phyloP scores from a whole-genome alignment of 2,113 vertebrate genomes.

The Psephotus haematonotus region DNA sequence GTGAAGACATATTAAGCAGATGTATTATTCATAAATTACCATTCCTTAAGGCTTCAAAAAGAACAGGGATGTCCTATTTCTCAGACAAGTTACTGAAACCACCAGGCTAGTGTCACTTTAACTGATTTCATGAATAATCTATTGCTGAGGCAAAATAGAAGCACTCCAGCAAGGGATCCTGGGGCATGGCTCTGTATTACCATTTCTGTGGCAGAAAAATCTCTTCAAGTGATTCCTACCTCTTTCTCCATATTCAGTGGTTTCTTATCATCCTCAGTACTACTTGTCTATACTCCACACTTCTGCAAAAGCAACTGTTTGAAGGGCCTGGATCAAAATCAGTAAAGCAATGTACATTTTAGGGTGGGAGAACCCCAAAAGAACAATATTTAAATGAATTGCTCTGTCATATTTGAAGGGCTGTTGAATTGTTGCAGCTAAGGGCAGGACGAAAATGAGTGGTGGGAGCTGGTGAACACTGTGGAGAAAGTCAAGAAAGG shows the following conservation, averaged over 20 bases:
- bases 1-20: background rate
- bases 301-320: background rate
- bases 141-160: background rate
- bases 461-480: background rate
- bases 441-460: background rate
- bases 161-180: background rate
- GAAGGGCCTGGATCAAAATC: background rate
- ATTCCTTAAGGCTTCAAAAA: background rate
- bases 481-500: background rate
- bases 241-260: background rate
- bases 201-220: background rate
- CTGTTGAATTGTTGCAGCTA: background rate
- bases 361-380: background rate
- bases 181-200: background rate
- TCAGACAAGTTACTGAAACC: background rate
- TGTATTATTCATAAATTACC: constrained; percentile 6
- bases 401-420: background rate
- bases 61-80: background rate
- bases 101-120: background rate
- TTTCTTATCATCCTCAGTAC: background rate
- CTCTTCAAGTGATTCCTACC: background rate
- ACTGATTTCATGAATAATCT: constrained; percentile 13
- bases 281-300: background rate
- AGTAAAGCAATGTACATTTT: background rate
- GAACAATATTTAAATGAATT: background rate